Evolutionary conservation across 2,113 vertebrate genomes (phyloP).

Genomic region (Leiothrix lutea): DNA sequence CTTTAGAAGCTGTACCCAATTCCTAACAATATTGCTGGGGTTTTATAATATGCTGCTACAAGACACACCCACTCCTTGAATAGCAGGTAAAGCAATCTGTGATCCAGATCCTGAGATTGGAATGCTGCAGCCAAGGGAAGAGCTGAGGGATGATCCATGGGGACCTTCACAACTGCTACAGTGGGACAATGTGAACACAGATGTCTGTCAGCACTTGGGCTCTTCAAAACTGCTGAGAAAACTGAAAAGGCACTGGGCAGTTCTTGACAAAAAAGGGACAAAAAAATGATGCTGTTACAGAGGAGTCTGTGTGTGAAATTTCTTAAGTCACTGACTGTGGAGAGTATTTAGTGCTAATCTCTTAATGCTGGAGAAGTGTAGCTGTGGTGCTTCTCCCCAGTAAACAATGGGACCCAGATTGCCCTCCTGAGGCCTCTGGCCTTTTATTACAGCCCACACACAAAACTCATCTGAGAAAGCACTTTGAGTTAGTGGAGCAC

Average conservation of each 20-base stretch:
- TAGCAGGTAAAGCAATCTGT: not conserved
- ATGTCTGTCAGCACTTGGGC: not conserved
- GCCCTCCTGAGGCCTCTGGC: not conserved
- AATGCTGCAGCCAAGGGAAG: not conserved
- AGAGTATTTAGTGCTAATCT: not conserved
- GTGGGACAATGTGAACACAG: not conserved
- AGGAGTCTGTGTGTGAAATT: not conserved
- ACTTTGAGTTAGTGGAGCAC: not conserved
- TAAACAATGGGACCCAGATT: not conserved
- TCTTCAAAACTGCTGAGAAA: not conserved
- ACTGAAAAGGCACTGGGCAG: not conserved
- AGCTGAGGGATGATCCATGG: not conserved
- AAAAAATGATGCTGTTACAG: not conserved
- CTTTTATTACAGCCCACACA: constrained; percentile 13
- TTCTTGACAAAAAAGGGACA: not conserved
- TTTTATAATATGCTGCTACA: not conserved
- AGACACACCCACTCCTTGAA: not conserved
- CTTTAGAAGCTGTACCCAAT: not conserved
- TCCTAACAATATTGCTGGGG: not conserved
- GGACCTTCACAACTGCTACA: not conserved
- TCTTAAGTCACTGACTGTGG: not conserved
- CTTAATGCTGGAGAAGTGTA: not conserved
- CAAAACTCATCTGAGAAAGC: constrained; percentile 6
- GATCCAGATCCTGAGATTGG: not conserved
- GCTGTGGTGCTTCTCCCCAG: not conserved